These are phyloP conservation scores for Vidua chalybeata DNA, from an alignment of 2,113 vertebrate genomes.

Conservation along the genomic window DNA sequence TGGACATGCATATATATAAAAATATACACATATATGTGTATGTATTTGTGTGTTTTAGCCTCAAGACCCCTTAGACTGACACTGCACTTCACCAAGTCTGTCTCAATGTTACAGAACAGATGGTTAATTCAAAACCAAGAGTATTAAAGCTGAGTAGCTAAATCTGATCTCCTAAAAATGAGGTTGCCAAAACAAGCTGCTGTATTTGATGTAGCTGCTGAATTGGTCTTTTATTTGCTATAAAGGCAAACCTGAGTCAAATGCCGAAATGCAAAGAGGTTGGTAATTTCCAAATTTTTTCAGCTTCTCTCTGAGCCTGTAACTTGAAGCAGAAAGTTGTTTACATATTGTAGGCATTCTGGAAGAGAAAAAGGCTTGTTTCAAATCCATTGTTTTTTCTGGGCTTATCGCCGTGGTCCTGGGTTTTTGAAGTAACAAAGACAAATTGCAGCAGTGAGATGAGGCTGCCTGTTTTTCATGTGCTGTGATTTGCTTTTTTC, in stretches of 20 bases:
- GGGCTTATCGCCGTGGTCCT: neutral
- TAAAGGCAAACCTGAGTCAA: neutral
- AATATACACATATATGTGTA: neutral
- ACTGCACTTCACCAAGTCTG: neutral
- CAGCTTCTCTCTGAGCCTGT: neutral
- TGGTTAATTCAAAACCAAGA: conserved; percentile 58
- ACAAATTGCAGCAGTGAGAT: neutral
- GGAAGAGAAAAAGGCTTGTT: neutral
- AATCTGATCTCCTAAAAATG: conserved; percentile 49
- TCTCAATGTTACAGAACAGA: conserved; percentile 46
- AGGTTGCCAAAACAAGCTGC: conserved; percentile 45
- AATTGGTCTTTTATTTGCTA: conserved; percentile 7
- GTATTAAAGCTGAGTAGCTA: conserved; percentile 49
- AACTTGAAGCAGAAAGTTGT: neutral
- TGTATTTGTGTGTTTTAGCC: neutral
- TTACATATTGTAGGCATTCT: neutral
- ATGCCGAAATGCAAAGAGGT: neutral
- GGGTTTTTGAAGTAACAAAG: neutral
- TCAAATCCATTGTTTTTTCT: neutral
- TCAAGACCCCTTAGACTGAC: neutral
- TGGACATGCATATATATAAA: too few relatives aligned
- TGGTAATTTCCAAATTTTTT: neutral
- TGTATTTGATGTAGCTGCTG: conserved; percentile 7
- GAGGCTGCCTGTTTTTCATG: neutral
- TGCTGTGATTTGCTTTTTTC: neutral